Base-by-base conservation (phyloP, 1,140 invertebrate genomes). In the Bombus difficillimus region DNA sequence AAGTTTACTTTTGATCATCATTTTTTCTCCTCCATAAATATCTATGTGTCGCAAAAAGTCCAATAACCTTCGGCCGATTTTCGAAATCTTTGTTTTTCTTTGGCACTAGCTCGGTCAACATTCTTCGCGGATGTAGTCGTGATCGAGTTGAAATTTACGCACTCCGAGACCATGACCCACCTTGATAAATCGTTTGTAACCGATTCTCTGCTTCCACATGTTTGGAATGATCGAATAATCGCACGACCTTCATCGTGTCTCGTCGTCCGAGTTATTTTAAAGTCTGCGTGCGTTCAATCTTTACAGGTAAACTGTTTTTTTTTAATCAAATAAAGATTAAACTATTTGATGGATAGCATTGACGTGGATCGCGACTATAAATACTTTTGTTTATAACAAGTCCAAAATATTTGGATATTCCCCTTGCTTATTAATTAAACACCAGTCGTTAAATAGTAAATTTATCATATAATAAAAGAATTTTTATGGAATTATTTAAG, bases 141-240 rank as follows among this genome's bases (percentile, higher is more conserved):
- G 37, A 53, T 74, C 43, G 10, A 41, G 2, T 57, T 71, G 39
- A 66, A 78, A 78, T 66, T 47, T 78, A 77, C 57, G n/a, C 39
- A 3, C 1, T 8, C 15, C 28, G 28, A 34, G 39, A 66, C 76
- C 76, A n/a, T 78, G 76, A 78, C 76, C 76, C 39, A 66, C 12
- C 78, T 80, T 37, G 32, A n/a, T n/a, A 32, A 18, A 80, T 80
- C 43, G 25, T 68, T 80, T 12, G 78, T 34, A 76, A 62, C n/a
- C 47, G 53, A 59, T 59, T 76, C 32, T n/a, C 12, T 13, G 34
- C 37, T 59, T 59, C 6, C 47, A 76, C 64, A 47, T 28, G 34
- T 5, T 64, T 41, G 2, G 57, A 69, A 80, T 68, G 59, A 78
- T 41, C 78, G 41, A 80, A 80, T 39, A 43, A 32, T 69, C 43